Evolutionary conservation across 2,888 invertebrate species (phyloP).

Genomic region (Atrina japonica): DNA sequence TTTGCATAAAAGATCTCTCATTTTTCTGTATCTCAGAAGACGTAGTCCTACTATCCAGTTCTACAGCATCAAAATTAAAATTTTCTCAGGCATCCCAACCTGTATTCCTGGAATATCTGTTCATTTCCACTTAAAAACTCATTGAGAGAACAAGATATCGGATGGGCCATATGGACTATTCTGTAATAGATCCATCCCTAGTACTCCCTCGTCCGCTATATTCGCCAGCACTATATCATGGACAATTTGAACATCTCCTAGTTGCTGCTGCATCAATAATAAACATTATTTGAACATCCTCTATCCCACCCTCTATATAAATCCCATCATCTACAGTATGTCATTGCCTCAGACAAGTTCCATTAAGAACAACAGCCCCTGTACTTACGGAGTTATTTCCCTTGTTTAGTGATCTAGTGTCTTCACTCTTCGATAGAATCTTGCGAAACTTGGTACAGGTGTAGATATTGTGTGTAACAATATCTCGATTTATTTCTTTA

Average conservation of each 20-base stretch:
- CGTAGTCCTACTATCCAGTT: too few relatives aligned
- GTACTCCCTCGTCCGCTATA: conserved; percentile 24
- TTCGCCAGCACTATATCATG: conserved; percentile 36
- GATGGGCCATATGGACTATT: conserved; percentile 22
- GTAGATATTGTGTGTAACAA: too few relatives aligned
- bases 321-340: conserved; percentile 31
- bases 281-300: conserved; percentile 19
- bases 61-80: too few relatives aligned
- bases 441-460: too few relatives aligned
- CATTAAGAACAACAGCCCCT: too few relatives aligned
- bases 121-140: conserved; percentile 20
- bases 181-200: conserved; percentile 34
- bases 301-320: conserved; percentile 27
- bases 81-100: conserved; percentile 12
- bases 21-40: too few relatives aligned
- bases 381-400: too few relatives aligned
- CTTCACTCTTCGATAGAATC: too few relatives aligned
- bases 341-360: too few relatives aligned
- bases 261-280: conserved; percentile 21
- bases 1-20: too few relatives aligned
- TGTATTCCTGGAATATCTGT: conserved; percentile 8
- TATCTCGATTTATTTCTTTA: too few relatives aligned
- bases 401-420: too few relatives aligned
- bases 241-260: neutral
- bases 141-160: conserved; percentile 30